Evolutionary conservation across 2,888 invertebrate genomes (phyloP), one percentile per base, ranked within the genome.

Genomic region (Diarsia rubi): DNA sequence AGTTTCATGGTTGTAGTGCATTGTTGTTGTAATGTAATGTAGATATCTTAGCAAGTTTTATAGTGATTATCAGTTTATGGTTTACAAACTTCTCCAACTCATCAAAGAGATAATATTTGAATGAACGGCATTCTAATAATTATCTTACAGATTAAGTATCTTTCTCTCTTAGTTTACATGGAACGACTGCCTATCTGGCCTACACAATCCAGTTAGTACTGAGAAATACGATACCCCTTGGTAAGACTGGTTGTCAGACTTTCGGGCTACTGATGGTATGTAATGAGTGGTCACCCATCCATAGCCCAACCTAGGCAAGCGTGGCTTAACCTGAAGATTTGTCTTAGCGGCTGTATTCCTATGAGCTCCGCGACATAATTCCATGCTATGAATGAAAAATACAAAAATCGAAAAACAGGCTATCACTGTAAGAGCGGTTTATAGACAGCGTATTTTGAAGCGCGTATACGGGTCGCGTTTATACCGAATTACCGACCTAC

Each of bases 11-110:
- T 52, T 63, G 52, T 68, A 57, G 52, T 68, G 49, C 79, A 37
- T 9, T 49, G 16, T 14, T 65, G 47, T 65, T 76, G 57, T 76
- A 42, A 44, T 75, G 47, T 75, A 42, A 57, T 24, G 42, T 75
- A 54, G 62, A 52, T 60, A 42, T 66, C n/a, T 42, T 67, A 49
- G 27, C 19, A 19, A 54, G 21, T 44, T 63, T 44, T 67, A n/a
- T 45, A 37, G 57, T 64, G 12, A 14, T 49, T 44, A 44, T n/a
- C 1, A 44, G 45, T 42, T n/a, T 19, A 27, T 31, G 69, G n/a
- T 27, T 14, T 68, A 47, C 19, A 44, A 73, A 31, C n/a, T 71
- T 42, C 9, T 74, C 19, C 1, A 59, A 59, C 21, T 57, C 52
- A 9, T 12, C 52, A 52, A n/a, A n/a, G n/a, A 52, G n/a, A 49